A percentile compares a stretch with the other conserved stretches of the same genome.
Evolutionary conservation across 2,797 vertebrate species (phyloP).

Genomic region (Chaenodraco wilsoni): DNA sequence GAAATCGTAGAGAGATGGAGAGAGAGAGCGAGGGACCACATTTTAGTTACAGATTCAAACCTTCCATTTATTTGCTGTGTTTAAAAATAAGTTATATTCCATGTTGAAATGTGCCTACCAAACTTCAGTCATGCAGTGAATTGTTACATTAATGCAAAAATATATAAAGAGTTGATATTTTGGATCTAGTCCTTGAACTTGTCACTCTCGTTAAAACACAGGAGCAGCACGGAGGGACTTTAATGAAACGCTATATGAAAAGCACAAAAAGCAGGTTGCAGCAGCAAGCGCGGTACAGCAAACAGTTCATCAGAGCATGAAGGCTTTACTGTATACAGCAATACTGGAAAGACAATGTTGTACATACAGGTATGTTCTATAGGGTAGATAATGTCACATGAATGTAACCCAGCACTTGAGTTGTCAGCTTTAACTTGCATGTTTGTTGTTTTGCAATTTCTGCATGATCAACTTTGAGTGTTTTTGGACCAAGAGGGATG

Average conservation of each 20-base stretch:
- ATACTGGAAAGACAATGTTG: not conserved
- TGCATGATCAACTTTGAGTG: not conserved
- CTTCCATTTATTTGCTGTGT: not conserved
- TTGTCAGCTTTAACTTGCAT: not conserved
- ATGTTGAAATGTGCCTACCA: not conserved
- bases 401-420: not conserved
- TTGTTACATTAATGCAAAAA: not conserved
- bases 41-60: conserved; percentile 15
- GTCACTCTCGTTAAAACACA: not conserved
- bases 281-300: conserved; percentile 13
- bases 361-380: not conserved
- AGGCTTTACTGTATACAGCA: conserved; percentile 7
- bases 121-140: not conserved
- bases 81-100: not conserved
- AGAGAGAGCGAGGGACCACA: not conserved
- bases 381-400: not conserved
- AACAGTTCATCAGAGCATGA: conserved; percentile 31
- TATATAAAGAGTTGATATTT: not conserved
- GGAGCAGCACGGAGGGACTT: not conserved
- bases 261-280: not conserved
- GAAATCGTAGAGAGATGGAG: conserved; percentile 16
- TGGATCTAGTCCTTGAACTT: not conserved
- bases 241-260: conserved; percentile 19
- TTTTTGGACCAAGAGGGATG: not conserved
- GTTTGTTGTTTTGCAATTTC: not conserved